Conservation (phyloP, 2,797 vertebrate genomes). For the Lutjanus argentimaculatus region DNA sequence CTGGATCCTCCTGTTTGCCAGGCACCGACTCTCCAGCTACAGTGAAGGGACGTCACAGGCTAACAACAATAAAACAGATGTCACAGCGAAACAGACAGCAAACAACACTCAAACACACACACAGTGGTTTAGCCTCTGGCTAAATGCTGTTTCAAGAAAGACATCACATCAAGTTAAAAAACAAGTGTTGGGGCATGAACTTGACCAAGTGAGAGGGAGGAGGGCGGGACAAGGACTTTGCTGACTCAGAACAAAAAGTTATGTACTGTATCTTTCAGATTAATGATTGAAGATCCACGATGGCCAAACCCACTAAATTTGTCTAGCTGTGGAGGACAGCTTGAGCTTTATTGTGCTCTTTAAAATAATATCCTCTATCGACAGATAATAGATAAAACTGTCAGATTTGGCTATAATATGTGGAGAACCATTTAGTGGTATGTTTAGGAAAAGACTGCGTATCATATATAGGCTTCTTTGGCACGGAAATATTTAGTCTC, state of each 20-base stretch:
- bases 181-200: conserved; percentile 42
- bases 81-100: conserved; percentile 16
- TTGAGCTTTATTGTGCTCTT: conserved; percentile 52
- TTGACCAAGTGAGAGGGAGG: conserved; percentile 38
- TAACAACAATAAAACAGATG: conserved; percentile 28
- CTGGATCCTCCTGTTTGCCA: not conserved
- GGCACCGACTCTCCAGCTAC: conserved; percentile 3
- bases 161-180: conserved; percentile 25
- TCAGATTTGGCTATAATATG: conserved; percentile 32
- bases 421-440: conserved; percentile 7
- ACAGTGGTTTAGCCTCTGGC: conserved; percentile 14
- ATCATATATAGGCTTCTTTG: not conserved
- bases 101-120: conserved; percentile 18
- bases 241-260: conserved; percentile 65
- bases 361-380: conserved; percentile 52
- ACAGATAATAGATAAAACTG: conserved; percentile 48
- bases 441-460: conserved; percentile 4
- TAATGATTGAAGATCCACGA: conserved; percentile 65
- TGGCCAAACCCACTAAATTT: conserved; percentile 45
- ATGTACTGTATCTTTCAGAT: conserved; percentile 60
- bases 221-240: conserved; percentile 61
- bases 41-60: not conserved
- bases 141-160: conserved; percentile 26
- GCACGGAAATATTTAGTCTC: not conserved
- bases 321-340: conserved; percentile 29